Conservation (phyloP, 2,888 invertebrate genomes). For the Polydrusus tereticollis region DNA sequence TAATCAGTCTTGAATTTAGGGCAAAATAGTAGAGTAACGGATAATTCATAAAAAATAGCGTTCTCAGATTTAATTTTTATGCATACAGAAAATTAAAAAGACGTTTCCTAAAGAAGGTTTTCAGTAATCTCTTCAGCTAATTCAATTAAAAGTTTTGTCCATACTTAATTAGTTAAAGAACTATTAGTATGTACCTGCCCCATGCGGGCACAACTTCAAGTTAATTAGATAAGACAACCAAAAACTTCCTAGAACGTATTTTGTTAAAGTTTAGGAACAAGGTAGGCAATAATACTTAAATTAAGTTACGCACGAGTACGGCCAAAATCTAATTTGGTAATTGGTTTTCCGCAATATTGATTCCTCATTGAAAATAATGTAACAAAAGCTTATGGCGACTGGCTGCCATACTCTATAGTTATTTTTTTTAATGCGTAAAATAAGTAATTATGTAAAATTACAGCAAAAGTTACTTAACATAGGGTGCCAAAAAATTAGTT, state of each 20-base stretch:
- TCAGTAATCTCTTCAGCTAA: not conserved
- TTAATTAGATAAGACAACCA: constrained; percentile 1
- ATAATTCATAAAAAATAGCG: too few relatives aligned
- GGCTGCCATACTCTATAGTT: too few relatives aligned
- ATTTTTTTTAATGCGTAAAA: too few relatives aligned
- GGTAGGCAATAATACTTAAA: not conserved
- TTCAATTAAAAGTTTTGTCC: constrained; percentile 1
- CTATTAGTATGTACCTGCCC: not conserved
- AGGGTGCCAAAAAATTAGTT: too few relatives aligned
- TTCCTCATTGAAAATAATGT: too few relatives aligned
- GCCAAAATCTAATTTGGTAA: not conserved
- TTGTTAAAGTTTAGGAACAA: not conserved
- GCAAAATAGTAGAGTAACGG: too few relatives aligned
- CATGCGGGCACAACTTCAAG: not conserved
- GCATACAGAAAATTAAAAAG: too few relatives aligned
- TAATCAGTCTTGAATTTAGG: too few relatives aligned
- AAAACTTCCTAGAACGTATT: not conserved
- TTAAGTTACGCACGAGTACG: not conserved
- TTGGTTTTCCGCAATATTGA: not conserved
- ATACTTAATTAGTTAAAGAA: not conserved
- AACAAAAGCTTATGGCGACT: too few relatives aligned
- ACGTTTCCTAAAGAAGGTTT: not conserved
- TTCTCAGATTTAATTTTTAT: too few relatives aligned
- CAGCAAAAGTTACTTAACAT: too few relatives aligned
- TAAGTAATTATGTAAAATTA: too few relatives aligned